Base-by-base conservation (phyloP, 1,140 invertebrate species). In the Drosophila pruinosa region DNA sequence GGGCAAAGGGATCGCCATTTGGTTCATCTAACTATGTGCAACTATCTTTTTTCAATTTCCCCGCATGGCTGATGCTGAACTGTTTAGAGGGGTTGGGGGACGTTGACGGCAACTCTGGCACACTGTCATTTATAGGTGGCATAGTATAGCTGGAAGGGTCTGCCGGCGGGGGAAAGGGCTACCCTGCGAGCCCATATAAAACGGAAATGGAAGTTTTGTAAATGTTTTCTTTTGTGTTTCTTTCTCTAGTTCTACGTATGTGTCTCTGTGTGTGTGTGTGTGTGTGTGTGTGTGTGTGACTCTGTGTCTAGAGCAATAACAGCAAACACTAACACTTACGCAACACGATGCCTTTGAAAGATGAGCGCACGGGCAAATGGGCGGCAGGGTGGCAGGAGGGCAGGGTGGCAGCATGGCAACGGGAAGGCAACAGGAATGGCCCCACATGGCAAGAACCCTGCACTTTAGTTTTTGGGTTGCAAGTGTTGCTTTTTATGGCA, bases 201-300 rank as follows among this genome's bases (percentile, higher is more conserved):
- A 79, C 81, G 81, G 81, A 86, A 86, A 86, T 86, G 82, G 82
- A 86, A 86, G 81, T 86, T 86, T 88, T 86, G 81, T 88, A 88
- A 85, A 85, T 85, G 81, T 86, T 85, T 85, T 85, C 81, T 85
- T 85, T 85, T 85, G 80, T 81, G 54, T 75, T 85, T 79, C 78
- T 63, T 85, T 85, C 48, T 50, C 48, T 43, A 58, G 47, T 81
- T 64, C 57, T 21, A 62, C 26, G 22, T 48, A 36, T 28, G 31
- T 17, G 14, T 34, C 15, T 38, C 21, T 31, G 10, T 12, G 31
- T 28, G 17, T 15, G 7, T 1, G 8, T 31, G 41, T 31, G 10
- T 53, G 65, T 69, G 36, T 17, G 24, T 38, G 26, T 26, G 19
- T 62, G 34, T 43, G 36, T n/a, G 7, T 1, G 8, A 45, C 26